Evolutionary conservation across 1,140 invertebrate species (phyloP).

Genomic region (Ceratoteleas bidentatus): DNA sequence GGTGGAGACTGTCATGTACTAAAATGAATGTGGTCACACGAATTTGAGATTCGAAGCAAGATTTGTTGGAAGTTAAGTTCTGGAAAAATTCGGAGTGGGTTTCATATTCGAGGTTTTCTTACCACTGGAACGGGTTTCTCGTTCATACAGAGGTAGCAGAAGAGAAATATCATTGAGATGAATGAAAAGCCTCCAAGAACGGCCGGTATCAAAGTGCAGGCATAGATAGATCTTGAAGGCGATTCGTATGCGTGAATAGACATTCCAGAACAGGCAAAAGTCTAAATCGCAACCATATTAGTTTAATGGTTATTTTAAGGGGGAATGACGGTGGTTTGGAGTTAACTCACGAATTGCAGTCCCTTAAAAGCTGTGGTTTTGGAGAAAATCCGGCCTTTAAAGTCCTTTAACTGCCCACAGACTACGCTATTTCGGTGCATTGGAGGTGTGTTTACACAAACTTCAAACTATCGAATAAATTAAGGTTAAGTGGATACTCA

Average conservation of each 20-base stretch:
- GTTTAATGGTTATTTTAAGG: background rate
- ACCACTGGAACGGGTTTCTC: slow-evolving; percentile 48
- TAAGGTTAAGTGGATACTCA: background rate
- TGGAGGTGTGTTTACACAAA: background rate
- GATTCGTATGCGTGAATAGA: slow-evolving; percentile 48
- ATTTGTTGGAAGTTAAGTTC: no score
- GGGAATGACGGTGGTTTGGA: no score
- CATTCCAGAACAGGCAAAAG: slow-evolving; percentile 47
- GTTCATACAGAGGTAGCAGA: slow-evolving; percentile 42
- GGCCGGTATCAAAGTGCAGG: slow-evolving; percentile 59
- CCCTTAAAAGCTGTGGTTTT: slow-evolving; percentile 47
- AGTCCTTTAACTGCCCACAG: slow-evolving; percentile 18
- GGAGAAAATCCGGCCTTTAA: slow-evolving; percentile 40
- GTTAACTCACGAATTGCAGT: slow-evolving; percentile 43
- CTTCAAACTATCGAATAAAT: background rate
- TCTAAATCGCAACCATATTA: slow-evolving; percentile 8
- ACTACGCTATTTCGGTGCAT: background rate
- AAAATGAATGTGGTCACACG: no score
- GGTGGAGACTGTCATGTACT: slow-evolving; percentile 38
- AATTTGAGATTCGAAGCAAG: no score
- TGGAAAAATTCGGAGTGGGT: no score
- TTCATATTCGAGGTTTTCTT: slow-evolving; percentile 10
- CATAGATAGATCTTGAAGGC: slow-evolving; percentile 30
- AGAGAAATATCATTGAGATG: slow-evolving; percentile 56
- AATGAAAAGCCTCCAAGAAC: slow-evolving; percentile 57